These are phyloP conservation scores for Chascanopsetta lugubris DNA, from an alignment of 2,113 vertebrate species.

Conservation along the genomic window DNA sequence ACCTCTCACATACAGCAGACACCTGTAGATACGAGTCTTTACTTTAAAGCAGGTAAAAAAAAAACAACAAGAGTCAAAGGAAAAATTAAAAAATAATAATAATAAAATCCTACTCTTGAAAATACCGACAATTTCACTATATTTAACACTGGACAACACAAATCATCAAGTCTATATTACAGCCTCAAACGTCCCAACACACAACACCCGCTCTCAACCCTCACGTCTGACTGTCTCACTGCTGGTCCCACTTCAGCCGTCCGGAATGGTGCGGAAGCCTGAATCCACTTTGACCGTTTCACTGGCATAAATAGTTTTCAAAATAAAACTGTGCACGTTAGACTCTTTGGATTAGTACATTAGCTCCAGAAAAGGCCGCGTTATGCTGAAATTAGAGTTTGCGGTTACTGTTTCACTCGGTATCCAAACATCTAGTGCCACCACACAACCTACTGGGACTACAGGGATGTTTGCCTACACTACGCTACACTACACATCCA, in stretches of 20 bases:
- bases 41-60: not conserved
- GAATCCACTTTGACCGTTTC: not conserved
- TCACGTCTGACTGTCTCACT: not conserved
- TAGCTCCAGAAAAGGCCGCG: constrained; percentile 40
- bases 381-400: constrained; percentile 31
- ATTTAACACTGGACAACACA: constrained; percentile 25
- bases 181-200: not conserved
- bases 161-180: constrained; percentile 9
- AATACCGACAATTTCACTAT: constrained; percentile 27
- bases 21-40: constrained; percentile 13
- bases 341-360: constrained; percentile 76
- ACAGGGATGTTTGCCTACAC: constrained; percentile 22
- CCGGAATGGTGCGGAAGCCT: constrained; percentile 26
- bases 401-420: not conserved
- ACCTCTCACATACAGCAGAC: constrained; percentile 22
- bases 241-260: constrained; percentile 2
- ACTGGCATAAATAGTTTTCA: constrained; percentile 26
- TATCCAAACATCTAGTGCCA: constrained; percentile 28
- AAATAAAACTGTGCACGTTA: constrained; percentile 57
- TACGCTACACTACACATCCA: constrained; percentile 19
- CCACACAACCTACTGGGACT: constrained; percentile 18
- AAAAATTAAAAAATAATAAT: too few relatives aligned
- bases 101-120: too few relatives aligned
- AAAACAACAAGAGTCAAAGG: too few relatives aligned
- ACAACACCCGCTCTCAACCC: not conserved